phyloP scores from a whole-genome alignment of 2,113 vertebrate genomes.

The Pipra filicauda region DNA sequence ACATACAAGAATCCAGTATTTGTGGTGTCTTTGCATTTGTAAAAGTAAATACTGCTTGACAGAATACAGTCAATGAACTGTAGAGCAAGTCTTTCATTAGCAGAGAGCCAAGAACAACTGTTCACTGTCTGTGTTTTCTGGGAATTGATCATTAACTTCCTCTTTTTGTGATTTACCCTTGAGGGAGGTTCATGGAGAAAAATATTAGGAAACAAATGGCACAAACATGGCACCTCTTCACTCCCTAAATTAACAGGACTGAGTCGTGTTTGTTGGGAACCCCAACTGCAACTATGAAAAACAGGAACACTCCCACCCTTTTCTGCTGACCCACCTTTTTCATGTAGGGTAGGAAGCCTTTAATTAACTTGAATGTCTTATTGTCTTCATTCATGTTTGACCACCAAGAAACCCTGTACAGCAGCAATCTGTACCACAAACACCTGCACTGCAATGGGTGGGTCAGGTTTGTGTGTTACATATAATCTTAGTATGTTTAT shows the following conservation, averaged over 20 bases:
- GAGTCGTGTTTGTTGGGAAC: background rate
- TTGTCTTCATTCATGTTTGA: background rate
- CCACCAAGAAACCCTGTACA: background rate
- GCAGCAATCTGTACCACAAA: background rate
- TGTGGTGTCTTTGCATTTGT: background rate
- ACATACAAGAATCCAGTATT: fast-evolving
- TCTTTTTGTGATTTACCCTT: background rate
- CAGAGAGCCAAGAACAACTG: background rate
- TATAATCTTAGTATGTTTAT: background rate
- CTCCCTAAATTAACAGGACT: background rate
- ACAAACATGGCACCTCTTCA: background rate
- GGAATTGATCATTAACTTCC: background rate
- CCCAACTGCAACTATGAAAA: background rate
- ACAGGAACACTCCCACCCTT: background rate
- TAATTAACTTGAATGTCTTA: background rate
- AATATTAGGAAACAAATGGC: background rate
- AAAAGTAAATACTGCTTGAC: background rate
- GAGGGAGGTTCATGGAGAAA: background rate
- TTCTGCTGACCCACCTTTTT: background rate
- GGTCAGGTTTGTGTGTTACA: background rate
- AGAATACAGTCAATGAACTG: background rate
- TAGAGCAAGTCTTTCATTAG: background rate
- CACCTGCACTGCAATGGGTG: background rate
- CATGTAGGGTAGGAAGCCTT: background rate
- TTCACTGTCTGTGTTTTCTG: background rate